These are phyloP conservation scores for Rhinogobius similis DNA, from an alignment of 2,113 vertebrate genomes.

Conservation along the genomic window DNA sequence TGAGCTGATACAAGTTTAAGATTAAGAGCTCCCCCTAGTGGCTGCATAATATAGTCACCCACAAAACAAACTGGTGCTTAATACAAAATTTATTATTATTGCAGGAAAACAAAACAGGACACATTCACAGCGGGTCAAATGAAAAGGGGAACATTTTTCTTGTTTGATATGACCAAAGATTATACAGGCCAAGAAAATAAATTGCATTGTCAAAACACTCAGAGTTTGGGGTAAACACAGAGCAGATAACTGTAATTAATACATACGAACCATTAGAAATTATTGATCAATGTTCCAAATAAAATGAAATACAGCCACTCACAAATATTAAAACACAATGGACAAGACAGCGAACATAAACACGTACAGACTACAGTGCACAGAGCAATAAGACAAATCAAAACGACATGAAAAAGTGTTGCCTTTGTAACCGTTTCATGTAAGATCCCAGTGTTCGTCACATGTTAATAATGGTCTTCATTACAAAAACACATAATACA, in stretches of 20 bases:
- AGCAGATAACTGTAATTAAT: background rate
- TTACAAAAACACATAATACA: slow-evolving; percentile 1
- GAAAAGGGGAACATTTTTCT: background rate
- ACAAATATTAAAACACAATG: background rate
- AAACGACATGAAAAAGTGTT: background rate
- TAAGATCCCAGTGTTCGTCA: background rate
- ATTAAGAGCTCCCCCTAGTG: background rate
- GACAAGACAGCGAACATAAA: background rate
- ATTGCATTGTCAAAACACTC: background rate
- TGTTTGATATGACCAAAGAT: background rate
- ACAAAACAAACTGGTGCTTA: background rate
- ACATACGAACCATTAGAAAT: background rate
- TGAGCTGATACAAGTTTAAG: background rate
- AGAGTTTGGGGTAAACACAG: background rate
- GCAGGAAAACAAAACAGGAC: background rate
- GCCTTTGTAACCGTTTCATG: background rate
- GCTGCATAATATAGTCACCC: background rate
- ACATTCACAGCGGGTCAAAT: background rate
- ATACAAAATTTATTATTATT: slow-evolving; percentile 3
- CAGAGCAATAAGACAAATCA: background rate
- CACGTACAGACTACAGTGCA: background rate
- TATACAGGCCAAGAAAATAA: background rate
- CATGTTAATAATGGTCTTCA: background rate
- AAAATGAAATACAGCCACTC: background rate
- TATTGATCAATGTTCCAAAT: background rate